Base-by-base conservation (phyloP, 2,113 vertebrate genomes). In the Blennius ocellaris region DNA sequence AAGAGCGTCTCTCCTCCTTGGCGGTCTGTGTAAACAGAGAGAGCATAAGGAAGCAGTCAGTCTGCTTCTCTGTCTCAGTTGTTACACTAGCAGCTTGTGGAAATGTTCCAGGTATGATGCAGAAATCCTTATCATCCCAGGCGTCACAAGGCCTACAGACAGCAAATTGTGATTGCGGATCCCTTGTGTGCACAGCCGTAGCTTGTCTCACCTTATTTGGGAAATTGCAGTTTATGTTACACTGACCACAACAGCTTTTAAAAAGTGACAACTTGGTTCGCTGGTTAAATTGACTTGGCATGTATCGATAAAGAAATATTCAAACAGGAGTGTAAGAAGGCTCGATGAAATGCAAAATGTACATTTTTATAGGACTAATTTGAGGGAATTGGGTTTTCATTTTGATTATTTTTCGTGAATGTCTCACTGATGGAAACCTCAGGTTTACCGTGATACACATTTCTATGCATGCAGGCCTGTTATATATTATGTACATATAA, bases 1-100 rank as follows among this genome's bases (percentile, higher is more conserved):
- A 87, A 84, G 82, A 87, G 69, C 76, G 60, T 85, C 90, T 11
- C 67, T 80, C 65, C 65, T 83, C 56, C 69, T 84, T 85, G 80
- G 86, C 84, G 66, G 37, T 65, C 59, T 38, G 57, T 63, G 76
- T 7, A 45, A 83, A 84, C 78, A 91, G 86, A 88, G 74, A 79
- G 70, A 72, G 78, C 66, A 65, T 5, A 54, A 85, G 81, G 78
- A 90, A 69, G 69, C 75, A 69, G 73, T 51, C 73, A 65, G 62
- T 82, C 71, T 80, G 66, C 41, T 61, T 73, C 55, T 75, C 56
- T 54, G 60, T 78, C 67, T 41, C 41, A 49, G 54, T 55, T 55
- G 55, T 67, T 69, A 69, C 66, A 73, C 56, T 76, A 51, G 43
- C 30, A 71, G 61, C 41, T 21, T 5, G 37, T 77, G 76, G 72